A percentile compares a stretch with the other conserved stretches of the same genome.
phyloP scores from a whole-genome alignment of 2,797 vertebrate species.

The Sebastes dallii region DNA sequence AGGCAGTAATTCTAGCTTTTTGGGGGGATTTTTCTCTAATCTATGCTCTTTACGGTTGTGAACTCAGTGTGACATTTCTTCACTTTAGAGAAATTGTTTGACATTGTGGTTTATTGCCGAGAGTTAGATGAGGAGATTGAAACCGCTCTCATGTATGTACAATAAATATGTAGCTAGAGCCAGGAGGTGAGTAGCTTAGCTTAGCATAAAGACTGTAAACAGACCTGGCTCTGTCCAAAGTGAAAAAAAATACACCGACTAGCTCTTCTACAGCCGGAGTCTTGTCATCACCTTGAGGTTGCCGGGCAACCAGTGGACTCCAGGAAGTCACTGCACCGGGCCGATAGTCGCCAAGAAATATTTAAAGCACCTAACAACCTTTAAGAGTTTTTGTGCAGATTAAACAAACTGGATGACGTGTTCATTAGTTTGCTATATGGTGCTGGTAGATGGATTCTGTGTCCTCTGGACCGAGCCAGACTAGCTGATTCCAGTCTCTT shows the following conservation, averaged over 20 bases:
- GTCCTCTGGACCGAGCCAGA: neutral
- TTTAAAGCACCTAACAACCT: neutral
- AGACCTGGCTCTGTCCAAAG: neutral
- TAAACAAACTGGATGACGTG: neutral
- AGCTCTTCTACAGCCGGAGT: neutral
- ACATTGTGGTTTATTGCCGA: neutral
- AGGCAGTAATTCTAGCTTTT: too few relatives aligned
- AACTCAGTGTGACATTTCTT: neutral
- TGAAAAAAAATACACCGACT: neutral
- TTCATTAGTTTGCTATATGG: neutral
- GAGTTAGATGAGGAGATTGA: neutral
- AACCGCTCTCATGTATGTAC: too few relatives aligned
- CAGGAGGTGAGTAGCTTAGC: too few relatives aligned
- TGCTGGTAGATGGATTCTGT: neutral
- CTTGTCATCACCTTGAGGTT: neutral
- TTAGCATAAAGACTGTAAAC: too few relatives aligned
- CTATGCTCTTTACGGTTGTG: neutral
- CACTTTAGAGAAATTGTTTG: neutral
- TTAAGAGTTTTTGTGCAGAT: neutral
- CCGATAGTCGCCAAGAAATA: neutral
- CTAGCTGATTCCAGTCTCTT: neutral
- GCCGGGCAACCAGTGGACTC: neutral
- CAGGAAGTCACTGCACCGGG: neutral
- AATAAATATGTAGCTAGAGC: too few relatives aligned
- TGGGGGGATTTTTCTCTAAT: neutral